Evolutionary conservation across 2,797 vertebrate genomes (phyloP), one percentile per base, ranked within the genome.

Genomic region (Botia kubotai): DNA sequence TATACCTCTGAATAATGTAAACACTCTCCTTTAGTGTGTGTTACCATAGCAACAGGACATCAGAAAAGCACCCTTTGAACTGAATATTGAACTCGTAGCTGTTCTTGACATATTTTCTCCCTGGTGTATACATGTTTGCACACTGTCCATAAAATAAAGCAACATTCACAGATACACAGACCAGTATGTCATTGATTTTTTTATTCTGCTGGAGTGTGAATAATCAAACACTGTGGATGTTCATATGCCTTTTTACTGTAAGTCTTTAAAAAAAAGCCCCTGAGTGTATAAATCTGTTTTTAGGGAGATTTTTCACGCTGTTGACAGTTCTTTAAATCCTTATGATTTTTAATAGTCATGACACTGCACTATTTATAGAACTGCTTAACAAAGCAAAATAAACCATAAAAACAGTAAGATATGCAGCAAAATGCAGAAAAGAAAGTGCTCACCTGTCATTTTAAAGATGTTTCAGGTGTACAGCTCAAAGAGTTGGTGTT

Each of bases 11-110:
- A 74, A 79, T 55, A 82, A 74, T 74, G 81, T 79, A 79, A 55
- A 79, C 58, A 62, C 8, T 33, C 6, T n/a, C 21, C 17, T 57
- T 60, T 29, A 12, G 17, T 60, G 2, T 60, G 33, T 55, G 71
- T 53, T 70, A 17, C 53, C 55, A 75, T 84, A 86, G 89, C 87
- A 89, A 88, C 90, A 89, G 86, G 90, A 89, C 88, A 90, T 90
- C 87, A 86, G 75, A 82, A 87, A 80, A 75, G 83, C 88, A 33
- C 67, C 71, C 82, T 73, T 75, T 68, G 70, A 79, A 63, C 73
- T 36, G 23, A 79, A 79, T 76, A 33, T 84, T 3, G 33, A 33
- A 33, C 4, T 33, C 33, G 33, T 33, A 3, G 23, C 62, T 26
- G 50, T n/a, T 63, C 70, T n/a, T 79, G 13, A 43, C 46, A 72